Base-by-base conservation (phyloP, 2,888 invertebrate species). In the Ametastegia equiseti region DNA sequence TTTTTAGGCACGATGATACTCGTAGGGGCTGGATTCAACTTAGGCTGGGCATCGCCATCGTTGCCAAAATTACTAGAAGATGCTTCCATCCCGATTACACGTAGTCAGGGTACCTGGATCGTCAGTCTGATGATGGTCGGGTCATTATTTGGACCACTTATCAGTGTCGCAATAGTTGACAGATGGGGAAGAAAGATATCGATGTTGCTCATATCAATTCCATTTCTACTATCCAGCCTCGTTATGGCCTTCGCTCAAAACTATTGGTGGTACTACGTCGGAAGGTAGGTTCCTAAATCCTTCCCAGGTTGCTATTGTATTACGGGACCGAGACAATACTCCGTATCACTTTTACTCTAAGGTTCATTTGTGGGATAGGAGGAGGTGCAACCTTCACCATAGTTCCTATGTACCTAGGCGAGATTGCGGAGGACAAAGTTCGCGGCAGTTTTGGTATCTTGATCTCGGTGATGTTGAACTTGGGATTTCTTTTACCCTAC, bases 131-230 rank as follows among this genome's bases (percentile, higher is more conserved):
- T 77, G 15, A 9, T 33, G 13, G 11, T 86, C 3, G 87, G 87
- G 15, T 80, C 81, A 2, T 71, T 80, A n/a, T 2, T 84, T 11
- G 87, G 87, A 23, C 84, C 86, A 23, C 19, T 85, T 19, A 1
- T 81, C 6, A 50, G 81, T 6, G 83, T 73, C 5, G 39, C 83
- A 0, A 33, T 86, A n/a, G 69, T 84, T n/a, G 81, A 87, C 47
- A 69, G 42, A 0, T 83, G 86, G 33, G 87, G 87, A 15, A 83
- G 87, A 65, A 87, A 87, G 81, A 82, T 79, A 83, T 83, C 82
- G 15, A 77, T 87, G 30, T 81, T 80, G 19, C 2, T 42, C 0
- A 42, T 60, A 0, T 80, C 79, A 5, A 1, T 83, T 2, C 85
- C 84, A 2, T 82, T 79, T 13, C 19, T 86, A 6, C 13, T 80